Conservation (phyloP, 1,140 invertebrate genomes). For the Bombus haemorrhoidalis region DNA sequence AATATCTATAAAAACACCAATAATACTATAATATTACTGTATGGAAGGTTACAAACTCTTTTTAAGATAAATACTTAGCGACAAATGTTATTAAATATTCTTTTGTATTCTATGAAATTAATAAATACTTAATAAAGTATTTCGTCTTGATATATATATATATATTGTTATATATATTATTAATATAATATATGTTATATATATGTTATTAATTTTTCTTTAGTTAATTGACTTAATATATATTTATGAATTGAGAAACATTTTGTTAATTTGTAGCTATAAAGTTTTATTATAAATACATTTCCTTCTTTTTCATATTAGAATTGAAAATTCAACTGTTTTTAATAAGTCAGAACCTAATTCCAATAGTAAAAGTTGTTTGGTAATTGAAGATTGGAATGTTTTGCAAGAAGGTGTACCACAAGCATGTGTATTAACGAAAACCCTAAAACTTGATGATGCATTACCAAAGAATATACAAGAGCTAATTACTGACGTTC, state of each 20-base stretch:
- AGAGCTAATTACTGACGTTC: constrained; percentile 74
- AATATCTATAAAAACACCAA: too few relatives aligned
- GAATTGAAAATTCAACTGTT: constrained; percentile 6
- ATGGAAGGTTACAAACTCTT: too few relatives aligned
- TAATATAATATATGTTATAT: too few relatives aligned
- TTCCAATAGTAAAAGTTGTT: constrained; percentile 85
- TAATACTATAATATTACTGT: too few relatives aligned
- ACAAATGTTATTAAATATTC: too few relatives aligned
- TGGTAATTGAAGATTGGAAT: constrained; percentile 84
- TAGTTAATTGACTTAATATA: background rate
- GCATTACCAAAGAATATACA: constrained; percentile 85
- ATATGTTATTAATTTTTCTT: background rate
- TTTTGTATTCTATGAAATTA: background rate
- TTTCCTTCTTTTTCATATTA: background rate
- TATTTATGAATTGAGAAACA: background rate
- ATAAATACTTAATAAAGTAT: background rate
- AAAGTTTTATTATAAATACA: background rate
- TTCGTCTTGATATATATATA: background rate
- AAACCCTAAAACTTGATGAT: constrained; percentile 86
- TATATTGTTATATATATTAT: background rate
- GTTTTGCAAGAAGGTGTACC: constrained; percentile 87
- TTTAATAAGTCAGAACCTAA: constrained; percentile 86
- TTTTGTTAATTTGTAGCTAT: constrained; percentile 2
- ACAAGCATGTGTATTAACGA: constrained; percentile 90
- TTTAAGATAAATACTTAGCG: too few relatives aligned